Base-by-base conservation (phyloP, 23 tunicate genomes). In the Clavelina lepadiformis region DNA sequence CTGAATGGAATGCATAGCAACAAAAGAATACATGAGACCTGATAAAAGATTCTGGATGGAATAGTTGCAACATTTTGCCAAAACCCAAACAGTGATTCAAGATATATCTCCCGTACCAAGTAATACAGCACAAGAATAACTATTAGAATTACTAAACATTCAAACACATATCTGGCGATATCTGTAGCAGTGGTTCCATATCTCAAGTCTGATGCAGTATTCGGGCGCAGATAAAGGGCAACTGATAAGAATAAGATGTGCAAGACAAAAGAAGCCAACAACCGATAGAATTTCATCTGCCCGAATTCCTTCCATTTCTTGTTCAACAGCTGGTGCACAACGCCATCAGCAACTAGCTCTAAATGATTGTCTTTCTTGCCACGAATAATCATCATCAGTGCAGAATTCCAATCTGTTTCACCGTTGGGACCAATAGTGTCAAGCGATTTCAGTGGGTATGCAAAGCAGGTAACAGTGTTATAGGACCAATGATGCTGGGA, bases 351-450 rank as follows among this genome's bases (percentile, higher is more conserved):
- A 0, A 89, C 77, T 83, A 89, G 54, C 49, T 81, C 78, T 23
- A 89, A 60, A 64, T 89, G 97, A 28, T 62, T 49, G 29, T 75
- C 75, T 31, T 81, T 79, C 21, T 61, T 71, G 22, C 97, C 97
- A 22, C 81, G 82, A 26, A 89, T 84, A 20, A 81, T 89, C 73
- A 77, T 64, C 97, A 89, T 89, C 75, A 89, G 55, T 13, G 91
- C 97, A 0, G 97, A 89, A 31, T 81, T 61, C 97, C 97, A 89
- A 50, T 89, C 83, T 1, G 97, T 89, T 53, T 71, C 68, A 1
- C 97, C 97, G 8, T 69, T 50, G 1, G 77, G 70, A 3, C 69
- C 75, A 33, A 89, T 89, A 2, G 83, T 75, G 36, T 89, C 97
- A 31, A 89, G 54, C 0, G 75, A 67, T 28, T 74, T 74, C 3